These are phyloP conservation scores for Hyperoplus lanceolatus DNA, from an alignment of 2,797 vertebrate genomes.

Conservation along the genomic window DNA sequence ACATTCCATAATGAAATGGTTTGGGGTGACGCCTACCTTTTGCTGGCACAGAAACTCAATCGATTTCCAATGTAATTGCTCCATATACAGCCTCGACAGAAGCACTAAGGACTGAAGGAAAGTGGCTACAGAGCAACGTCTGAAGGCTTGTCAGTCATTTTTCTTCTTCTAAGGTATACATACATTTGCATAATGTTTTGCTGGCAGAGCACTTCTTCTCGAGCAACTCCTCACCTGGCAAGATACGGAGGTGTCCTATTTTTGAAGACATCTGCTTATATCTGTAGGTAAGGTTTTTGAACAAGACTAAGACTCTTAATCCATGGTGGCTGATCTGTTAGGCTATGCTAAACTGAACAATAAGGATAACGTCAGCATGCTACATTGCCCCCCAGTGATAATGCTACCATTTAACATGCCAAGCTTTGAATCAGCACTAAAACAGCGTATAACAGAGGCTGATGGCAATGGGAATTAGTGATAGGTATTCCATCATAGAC, in stretches of 20 bases:
- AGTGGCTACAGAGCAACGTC: conserved; percentile 13
- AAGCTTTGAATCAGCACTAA: neutral
- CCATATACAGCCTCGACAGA: conserved; percentile 12
- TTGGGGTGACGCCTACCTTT: neutral
- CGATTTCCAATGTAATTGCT: conserved; percentile 1
- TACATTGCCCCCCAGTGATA: neutral
- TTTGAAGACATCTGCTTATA: neutral
- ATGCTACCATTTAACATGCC: neutral
- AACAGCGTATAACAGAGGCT: neutral
- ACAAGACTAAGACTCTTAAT: neutral
- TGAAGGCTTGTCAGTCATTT: conserved; percentile 16
- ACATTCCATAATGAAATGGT: conserved; percentile 15
- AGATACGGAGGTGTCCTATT: conserved; percentile 36
- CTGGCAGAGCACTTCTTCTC: conserved; percentile 56
- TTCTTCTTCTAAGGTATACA: conserved; percentile 18
- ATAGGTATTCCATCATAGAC: neutral
- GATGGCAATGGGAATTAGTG: neutral
- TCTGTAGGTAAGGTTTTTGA: neutral
- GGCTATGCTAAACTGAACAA: no score
- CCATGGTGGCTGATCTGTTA: neutral
- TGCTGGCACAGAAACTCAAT: neutral
- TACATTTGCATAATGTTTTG: conserved; percentile 39
- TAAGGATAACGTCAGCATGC: neutral
- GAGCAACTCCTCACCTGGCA: conserved; percentile 47
- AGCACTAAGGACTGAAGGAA: conserved; percentile 12